These are phyloP conservation scores for Trematocara marginatum DNA, from an alignment of 2,113 vertebrate genomes.

Conservation along the genomic window DNA sequence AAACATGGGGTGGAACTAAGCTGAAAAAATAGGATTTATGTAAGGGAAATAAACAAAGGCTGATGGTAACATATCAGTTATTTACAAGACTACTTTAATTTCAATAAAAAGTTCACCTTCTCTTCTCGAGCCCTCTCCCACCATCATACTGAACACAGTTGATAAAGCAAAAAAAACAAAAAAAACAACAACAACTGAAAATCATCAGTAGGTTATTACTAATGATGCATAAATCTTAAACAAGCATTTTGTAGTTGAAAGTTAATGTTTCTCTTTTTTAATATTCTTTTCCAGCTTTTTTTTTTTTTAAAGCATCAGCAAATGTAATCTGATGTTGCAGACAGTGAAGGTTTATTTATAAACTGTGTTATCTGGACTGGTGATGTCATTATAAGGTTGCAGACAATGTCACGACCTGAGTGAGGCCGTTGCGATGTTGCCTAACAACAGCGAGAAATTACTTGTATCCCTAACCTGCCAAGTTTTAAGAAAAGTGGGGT, in stretches of 20 bases:
- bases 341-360: background rate
- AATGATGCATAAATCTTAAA: background rate
- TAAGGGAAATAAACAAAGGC: background rate
- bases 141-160: background rate
- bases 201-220: background rate
- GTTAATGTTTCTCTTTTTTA: background rate
- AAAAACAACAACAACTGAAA: background rate
- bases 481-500: background rate
- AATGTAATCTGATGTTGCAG: background rate
- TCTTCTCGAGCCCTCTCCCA: background rate
- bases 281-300: background rate
- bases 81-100: background rate
- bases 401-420: background rate
- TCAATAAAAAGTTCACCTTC: background rate
- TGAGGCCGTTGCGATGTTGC: background rate
- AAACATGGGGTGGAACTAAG: background rate
- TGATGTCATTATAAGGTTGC: background rate
- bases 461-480: background rate
- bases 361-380: background rate
- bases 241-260: background rate
- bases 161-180: background rate
- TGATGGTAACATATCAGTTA: background rate
- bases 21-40: background rate
- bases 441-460: background rate
- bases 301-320: background rate